Evolutionary conservation across 2,888 invertebrate species (phyloP).

Genomic region (Synanthedon myopaeformis): DNA sequence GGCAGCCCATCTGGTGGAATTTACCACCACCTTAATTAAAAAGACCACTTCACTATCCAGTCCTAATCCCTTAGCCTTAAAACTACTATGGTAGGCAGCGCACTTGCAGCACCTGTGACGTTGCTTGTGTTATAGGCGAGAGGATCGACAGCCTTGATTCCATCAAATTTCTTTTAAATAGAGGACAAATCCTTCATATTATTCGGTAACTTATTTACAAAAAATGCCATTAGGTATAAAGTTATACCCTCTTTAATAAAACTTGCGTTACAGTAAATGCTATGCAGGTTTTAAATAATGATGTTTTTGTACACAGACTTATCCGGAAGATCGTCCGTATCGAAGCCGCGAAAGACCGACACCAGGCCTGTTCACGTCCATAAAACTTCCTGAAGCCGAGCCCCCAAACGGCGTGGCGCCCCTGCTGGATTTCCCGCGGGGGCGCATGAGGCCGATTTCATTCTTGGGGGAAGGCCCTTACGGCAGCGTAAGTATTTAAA

Average conservation of each 20-base stretch:
- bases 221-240: neutral
- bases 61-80: no score
- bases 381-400: constrained; percentile 78
- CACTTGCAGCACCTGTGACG: no score
- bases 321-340: constrained; percentile 40
- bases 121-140: no score
- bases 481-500: constrained; percentile 77
- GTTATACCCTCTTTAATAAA: neutral
- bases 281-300: neutral
- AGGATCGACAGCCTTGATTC: no score
- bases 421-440: constrained; percentile 84
- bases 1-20: no score
- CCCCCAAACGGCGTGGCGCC: constrained; percentile 76
- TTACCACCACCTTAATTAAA: no score
- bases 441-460: constrained; percentile 84
- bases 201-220: neutral
- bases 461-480: constrained; percentile 90
- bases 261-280: no score
- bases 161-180: no score
- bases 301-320: constrained; percentile 32
- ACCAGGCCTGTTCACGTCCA: constrained; percentile 79
- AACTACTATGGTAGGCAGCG: no score
- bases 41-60: no score
- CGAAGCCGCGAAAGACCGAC: constrained; percentile 73
- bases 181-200: no score